These are phyloP conservation scores for Idaea biselata DNA, from an alignment of 2,888 invertebrate species.

Conservation along the genomic window DNA sequence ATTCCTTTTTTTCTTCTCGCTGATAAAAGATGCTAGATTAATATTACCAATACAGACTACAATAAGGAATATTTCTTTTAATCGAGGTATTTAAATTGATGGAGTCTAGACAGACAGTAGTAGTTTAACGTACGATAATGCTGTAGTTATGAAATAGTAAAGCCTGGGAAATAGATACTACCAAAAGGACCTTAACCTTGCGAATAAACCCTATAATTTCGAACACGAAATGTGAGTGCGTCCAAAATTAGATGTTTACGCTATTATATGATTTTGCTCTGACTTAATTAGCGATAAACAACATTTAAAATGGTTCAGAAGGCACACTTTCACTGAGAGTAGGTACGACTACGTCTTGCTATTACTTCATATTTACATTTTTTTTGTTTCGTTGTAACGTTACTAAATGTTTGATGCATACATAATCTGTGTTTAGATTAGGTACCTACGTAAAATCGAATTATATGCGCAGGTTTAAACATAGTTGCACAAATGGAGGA, in stretches of 20 bases:
- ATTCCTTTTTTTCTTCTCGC: background rate
- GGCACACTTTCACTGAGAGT: background rate
- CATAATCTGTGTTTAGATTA: background rate
- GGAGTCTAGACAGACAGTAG: background rate
- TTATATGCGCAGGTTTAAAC: background rate
- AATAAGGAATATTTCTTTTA: background rate
- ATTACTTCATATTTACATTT: background rate
- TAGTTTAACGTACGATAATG: background rate
- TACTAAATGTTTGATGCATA: slow-evolving; percentile 1
- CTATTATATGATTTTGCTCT: background rate
- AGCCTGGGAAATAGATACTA: background rate
- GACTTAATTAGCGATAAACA: background rate
- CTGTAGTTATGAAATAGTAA: background rate
- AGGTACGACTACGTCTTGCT: background rate
- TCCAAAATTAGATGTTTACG: background rate
- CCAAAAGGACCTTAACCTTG: background rate
- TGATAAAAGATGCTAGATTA: background rate
- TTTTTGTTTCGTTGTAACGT: background rate
- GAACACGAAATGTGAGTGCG: background rate
- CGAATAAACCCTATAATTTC: background rate
- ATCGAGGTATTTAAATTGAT: background rate
- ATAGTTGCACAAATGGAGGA: background rate
- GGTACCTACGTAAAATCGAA: background rate
- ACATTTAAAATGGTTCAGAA: background rate
- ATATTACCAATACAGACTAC: background rate